These are phyloP conservation scores for Pygathrix nemaeus DNA, from an alignment of 2,113 vertebrate species.

Conservation along the genomic window DNA sequence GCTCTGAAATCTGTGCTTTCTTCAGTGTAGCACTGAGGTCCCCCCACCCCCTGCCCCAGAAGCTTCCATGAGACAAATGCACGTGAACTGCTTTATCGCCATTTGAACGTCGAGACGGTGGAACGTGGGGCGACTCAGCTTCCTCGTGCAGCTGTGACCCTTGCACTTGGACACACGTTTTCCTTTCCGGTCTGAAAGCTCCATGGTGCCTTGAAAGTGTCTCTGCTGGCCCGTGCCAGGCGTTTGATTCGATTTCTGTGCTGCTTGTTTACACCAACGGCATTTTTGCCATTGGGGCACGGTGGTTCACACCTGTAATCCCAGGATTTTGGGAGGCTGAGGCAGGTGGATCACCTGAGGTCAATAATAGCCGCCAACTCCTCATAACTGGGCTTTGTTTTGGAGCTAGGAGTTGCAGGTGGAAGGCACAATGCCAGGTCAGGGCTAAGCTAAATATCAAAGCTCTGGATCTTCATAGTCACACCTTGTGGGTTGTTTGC, in stretches of 20 bases:
- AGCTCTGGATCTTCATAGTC: too few species aligned
- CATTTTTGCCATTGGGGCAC: not conserved
- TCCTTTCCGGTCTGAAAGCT: not conserved
- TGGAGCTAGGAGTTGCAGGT: not conserved
- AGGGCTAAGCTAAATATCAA: too few species aligned
- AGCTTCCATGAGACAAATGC: not conserved
- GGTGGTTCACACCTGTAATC: too few species aligned
- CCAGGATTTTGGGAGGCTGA: too few species aligned
- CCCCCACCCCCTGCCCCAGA: not conserved
- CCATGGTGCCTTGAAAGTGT: rapidly evolving
- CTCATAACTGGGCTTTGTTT: not conserved
- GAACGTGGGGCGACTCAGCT: rapidly evolving
- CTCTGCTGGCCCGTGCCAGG: rapidly evolving
- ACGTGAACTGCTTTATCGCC: rapidly evolving
- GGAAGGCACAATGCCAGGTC: not conserved
- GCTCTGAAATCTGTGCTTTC: too few species aligned
- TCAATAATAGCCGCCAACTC: rapidly evolving
- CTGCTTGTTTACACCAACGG: rapidly evolving
- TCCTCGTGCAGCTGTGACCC: not conserved
- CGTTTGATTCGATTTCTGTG: not conserved
- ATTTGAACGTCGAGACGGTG: not conserved
- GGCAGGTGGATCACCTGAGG: too few species aligned
- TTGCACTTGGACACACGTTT: not conserved
- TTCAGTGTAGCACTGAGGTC: rapidly evolving
- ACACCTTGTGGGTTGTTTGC: not conserved